Evolutionary conservation across 2,888 invertebrate species (phyloP).

Genomic region (Laspeyria flexula): DNA sequence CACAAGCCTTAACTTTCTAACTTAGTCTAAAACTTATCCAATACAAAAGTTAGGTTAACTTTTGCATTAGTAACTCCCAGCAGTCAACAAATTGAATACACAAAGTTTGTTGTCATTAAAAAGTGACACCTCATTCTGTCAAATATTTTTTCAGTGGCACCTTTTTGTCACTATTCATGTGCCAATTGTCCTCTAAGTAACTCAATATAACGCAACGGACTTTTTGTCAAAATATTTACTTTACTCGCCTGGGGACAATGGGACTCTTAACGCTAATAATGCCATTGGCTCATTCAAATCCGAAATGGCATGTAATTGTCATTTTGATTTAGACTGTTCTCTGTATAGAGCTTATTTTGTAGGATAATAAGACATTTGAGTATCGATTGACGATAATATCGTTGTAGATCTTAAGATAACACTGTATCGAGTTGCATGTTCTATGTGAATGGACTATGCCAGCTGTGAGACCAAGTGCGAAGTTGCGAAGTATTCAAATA

Average conservation of each 20-base stretch:
- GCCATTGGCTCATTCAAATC: slow-evolving; percentile 67
- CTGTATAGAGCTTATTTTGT: slow-evolving; percentile 53
- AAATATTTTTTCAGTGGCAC: slow-evolving; percentile 52
- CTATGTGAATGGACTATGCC: slow-evolving; percentile 31
- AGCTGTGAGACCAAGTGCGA: slow-evolving; percentile 37
- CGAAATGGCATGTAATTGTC: slow-evolving; percentile 69
- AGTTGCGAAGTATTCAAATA: slow-evolving; percentile 21
- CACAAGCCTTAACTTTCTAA: too few species aligned
- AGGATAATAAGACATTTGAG: slow-evolving; percentile 65
- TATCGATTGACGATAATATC: slow-evolving; percentile 55
- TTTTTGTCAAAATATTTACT: slow-evolving; percentile 86
- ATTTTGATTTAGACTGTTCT: slow-evolving; percentile 73
- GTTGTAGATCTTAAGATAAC: slow-evolving; percentile 74
- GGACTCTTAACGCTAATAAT: slow-evolving; percentile 77
- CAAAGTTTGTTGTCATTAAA: slow-evolving; percentile 5
- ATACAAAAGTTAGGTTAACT: neutral
- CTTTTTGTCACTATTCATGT: slow-evolving; percentile 56
- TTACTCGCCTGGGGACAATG: slow-evolving; percentile 69
- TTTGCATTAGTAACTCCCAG: neutral
- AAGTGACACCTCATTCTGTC: slow-evolving; percentile 39
- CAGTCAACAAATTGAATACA: neutral
- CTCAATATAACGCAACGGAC: slow-evolving; percentile 79
- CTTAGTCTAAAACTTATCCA: too few species aligned
- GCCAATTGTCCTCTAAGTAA: slow-evolving; percentile 75
- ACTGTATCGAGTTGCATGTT: slow-evolving; percentile 64